Evolutionary conservation across 2,797 vertebrate species (phyloP).

Genomic region (Spheniscus humboldti): DNA sequence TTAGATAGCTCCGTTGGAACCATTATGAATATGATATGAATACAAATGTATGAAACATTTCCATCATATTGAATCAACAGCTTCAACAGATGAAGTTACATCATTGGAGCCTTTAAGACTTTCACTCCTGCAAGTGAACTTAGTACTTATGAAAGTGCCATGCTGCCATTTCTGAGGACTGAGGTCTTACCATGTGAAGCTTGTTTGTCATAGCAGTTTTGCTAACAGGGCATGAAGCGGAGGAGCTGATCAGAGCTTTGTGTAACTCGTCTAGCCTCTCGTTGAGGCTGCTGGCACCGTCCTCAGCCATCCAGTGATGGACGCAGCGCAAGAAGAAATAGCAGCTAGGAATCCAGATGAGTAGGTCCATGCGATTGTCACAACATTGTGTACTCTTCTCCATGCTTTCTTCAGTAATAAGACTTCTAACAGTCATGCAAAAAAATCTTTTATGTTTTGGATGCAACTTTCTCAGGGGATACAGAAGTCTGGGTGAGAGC

Average conservation of each 20-base stretch:
- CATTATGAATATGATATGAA: slow-evolving; percentile 20
- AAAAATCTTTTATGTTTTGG: not conserved
- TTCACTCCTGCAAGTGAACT: not conserved
- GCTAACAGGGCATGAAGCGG: not conserved
- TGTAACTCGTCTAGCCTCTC: not conserved
- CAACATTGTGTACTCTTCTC: not conserved
- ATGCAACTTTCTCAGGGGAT: not conserved
- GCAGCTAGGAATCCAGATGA: not conserved
- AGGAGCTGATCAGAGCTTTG: not conserved
- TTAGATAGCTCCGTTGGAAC: slow-evolving; percentile 37
- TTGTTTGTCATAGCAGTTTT: not conserved
- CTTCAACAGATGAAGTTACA: not conserved
- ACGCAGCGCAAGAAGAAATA: not conserved
- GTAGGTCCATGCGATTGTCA: not conserved
- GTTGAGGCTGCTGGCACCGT: not conserved
- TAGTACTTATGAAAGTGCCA: not conserved
- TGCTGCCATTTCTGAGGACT: not conserved
- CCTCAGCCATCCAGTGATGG: not conserved
- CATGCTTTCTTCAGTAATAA: not conserved
- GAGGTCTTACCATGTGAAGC: not conserved
- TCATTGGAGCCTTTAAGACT: not conserved
- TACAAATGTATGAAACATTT: slow-evolving; percentile 48
- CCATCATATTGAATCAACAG: slow-evolving; percentile 57
- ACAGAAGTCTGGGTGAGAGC: not conserved
- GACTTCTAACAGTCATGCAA: not conserved